Evolutionary conservation across 2,113 vertebrate genomes (phyloP).

Genomic region (Piaya cayana): DNA sequence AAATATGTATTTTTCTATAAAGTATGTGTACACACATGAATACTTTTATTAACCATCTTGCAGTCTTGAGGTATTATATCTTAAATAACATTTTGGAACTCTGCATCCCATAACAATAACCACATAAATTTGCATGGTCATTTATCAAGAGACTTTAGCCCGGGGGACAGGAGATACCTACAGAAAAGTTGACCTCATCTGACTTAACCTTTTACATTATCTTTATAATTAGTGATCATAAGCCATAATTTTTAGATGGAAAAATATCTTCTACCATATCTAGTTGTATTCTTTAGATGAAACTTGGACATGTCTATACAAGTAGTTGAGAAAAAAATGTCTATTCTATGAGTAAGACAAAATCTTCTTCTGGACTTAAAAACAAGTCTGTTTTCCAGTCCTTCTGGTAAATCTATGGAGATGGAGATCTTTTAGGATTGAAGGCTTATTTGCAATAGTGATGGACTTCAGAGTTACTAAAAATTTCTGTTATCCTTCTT

Average conservation of each 20-base stretch:
- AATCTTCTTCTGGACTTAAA: background rate
- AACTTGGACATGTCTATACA: background rate
- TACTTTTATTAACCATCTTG: background rate
- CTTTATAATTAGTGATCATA: background rate
- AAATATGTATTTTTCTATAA: background rate
- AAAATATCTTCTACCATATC: background rate
- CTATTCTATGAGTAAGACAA: background rate
- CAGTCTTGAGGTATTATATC: background rate
- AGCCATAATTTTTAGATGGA: background rate
- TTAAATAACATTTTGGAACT: background rate
- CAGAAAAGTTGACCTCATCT: background rate
- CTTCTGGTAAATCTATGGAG: background rate
- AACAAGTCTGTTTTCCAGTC: background rate
- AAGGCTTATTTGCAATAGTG: background rate
- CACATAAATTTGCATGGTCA: background rate
- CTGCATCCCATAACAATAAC: background rate
- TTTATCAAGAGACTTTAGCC: background rate
- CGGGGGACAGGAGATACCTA: background rate
- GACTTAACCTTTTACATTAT: background rate
- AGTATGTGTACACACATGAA: background rate
- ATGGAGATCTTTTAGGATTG: background rate
- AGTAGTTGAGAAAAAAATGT: background rate
- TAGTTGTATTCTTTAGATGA: background rate
- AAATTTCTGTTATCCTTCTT: background rate
- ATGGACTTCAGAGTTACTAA: background rate